These are phyloP conservation scores for Tachuris rubrigastra DNA, from an alignment of 2,113 vertebrate genomes.

Conservation along the genomic window DNA sequence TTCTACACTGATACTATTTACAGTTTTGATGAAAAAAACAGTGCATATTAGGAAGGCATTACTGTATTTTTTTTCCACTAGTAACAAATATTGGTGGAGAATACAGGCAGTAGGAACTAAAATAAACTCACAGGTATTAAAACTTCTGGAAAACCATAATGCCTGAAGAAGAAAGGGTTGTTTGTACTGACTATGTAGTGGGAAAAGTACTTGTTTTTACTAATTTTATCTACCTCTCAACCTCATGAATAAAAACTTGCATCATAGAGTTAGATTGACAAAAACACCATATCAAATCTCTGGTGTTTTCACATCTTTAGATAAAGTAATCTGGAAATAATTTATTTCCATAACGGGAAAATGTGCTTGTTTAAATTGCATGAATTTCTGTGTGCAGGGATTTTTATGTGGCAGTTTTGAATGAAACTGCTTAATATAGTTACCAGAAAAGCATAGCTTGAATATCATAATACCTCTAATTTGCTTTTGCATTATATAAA, in stretches of 20 bases:
- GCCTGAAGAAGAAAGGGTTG: background rate
- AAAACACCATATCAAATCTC: background rate
- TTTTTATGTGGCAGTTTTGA: background rate
- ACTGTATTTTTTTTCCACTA: background rate
- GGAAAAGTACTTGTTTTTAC: background rate
- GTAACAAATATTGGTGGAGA: background rate
- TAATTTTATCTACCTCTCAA: background rate
- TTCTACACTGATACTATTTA: background rate
- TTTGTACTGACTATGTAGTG: background rate
- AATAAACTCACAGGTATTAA: background rate
- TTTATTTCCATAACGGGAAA: background rate
- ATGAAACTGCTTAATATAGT: background rate
- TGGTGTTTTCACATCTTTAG: background rate
- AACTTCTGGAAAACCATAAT: background rate
- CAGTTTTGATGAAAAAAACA: background rate
- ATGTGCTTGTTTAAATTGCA: background rate
- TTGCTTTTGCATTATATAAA: background rate
- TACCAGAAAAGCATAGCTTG: background rate
- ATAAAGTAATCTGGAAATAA: background rate
- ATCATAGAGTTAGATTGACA: background rate
- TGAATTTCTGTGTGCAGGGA: background rate
- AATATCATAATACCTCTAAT: background rate
- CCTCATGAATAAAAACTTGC: background rate
- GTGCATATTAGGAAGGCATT: background rate
- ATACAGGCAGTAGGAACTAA: background rate